Evolutionary conservation across 2,797 vertebrate genomes (phyloP).

Genomic region (Paramormyrops hopkinsi): DNA sequence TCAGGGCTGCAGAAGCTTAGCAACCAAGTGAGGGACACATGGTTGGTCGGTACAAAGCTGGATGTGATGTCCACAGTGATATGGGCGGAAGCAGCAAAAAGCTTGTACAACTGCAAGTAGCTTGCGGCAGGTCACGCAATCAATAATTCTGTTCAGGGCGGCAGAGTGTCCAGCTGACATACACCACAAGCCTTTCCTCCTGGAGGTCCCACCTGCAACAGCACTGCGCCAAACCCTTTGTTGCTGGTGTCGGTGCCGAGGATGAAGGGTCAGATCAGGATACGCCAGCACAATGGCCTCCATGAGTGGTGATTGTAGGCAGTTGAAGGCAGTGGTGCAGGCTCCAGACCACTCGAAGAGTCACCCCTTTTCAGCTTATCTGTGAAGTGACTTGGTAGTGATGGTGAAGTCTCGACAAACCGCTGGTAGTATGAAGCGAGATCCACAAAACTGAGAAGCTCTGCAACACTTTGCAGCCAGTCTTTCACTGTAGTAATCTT

Average conservation of each 20-base stretch:
- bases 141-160: not conserved
- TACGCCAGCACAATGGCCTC: not conserved
- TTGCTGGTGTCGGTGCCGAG: not conserved
- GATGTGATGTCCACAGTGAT: not conserved
- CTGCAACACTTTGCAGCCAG: not conserved
- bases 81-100: not conserved
- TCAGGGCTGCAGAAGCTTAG: not conserved
- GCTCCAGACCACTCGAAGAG: too few relatives aligned
- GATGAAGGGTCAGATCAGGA: not conserved
- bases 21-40: not conserved
- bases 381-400: too few relatives aligned
- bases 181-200: not conserved
- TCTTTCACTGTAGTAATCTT: not conserved
- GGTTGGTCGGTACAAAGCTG: not conserved
- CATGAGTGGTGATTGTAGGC: too few relatives aligned
- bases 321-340: too few relatives aligned
- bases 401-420: not conserved
- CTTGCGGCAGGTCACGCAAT: not conserved
- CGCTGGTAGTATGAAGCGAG: not conserved
- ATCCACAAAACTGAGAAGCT: not conserved
- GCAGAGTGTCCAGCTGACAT: not conserved
- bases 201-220: not conserved
- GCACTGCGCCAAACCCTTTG: not conserved
- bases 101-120: not conserved
- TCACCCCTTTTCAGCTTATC: too few relatives aligned